Base-by-base conservation (phyloP, 2,888 invertebrate genomes). In the Pedicia rivosa region DNA sequence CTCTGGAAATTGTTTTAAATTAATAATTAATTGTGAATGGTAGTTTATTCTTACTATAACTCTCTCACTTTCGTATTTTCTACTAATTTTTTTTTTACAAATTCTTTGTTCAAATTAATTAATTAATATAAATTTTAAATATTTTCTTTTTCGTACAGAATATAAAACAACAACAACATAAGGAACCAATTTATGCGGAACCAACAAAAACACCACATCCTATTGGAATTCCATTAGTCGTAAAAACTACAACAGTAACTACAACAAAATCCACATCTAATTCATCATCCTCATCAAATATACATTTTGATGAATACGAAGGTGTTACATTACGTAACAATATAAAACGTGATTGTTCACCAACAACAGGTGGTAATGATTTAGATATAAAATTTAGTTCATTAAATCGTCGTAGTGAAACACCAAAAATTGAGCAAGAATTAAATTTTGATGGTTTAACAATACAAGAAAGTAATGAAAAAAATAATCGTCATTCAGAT, bases 111-210 rank as follows among this genome's bases (percentile, higher is more conserved):
- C n/a, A n/a, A n/a, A n/a, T n/a, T n/a, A n/a, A n/a, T n/a, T n/a
- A n/a, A n/a, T n/a, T n/a, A n/a, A n/a, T n/a, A n/a, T n/a, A n/a
- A n/a, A n/a, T n/a, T n/a, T n/a, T n/a, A n/a, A n/a, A n/a, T n/a
- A n/a, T n/a, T n/a, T n/a, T n/a, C n/a, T n/a, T n/a, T n/a, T n/a
- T n/a, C n/a, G n/a, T n/a, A n/a, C n/a, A n/a, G n/a, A n/a, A n/a
- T n/a, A n/a, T n/a, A n/a, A n/a, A n/a, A n/a, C n/a, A n/a, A n/a
- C n/a, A n/a, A n/a, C n/a, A n/a, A n/a, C n/a, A n/a, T n/a, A n/a
- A n/a, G 5, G 47, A 47, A 38, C 47, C 47, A 4, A 45, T 47
- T 25, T 47, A 47, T 40, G 47, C 47, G 5, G 47, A 47, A 28
- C 47, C 47, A 14, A 45, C 39, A 25, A 47, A 47, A 39, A 27